Evolutionary conservation across 2,113 vertebrate species (phyloP), one percentile per base, ranked within the genome.

Genomic region (Crotalus viridis): DNA sequence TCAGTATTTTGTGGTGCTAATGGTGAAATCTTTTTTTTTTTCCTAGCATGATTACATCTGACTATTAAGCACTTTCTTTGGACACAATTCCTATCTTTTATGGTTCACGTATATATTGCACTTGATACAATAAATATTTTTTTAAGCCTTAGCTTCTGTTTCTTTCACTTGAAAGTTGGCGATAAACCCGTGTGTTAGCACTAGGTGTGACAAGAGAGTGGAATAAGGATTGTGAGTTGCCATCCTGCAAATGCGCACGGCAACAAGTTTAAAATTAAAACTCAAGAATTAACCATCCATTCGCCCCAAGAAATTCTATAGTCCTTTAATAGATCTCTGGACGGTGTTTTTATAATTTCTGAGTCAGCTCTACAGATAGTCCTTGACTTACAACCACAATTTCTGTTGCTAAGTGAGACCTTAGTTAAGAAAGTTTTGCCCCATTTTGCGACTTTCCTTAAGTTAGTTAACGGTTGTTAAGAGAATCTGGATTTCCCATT

Each of bases 81-180:
- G 54, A 92, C 93, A 48, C 94, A 93, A 87, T 33, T 93, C 89
- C 7, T 61, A 33, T 52, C 93, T 93, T 97, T 93, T 95, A 95
- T 95, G 94, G 96, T 94, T 24, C 94, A 12, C 57, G 4, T 87
- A 61, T 93, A 3, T 12, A 87, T 89, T 95, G 95, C 94, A 91
- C 94, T 93, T 94, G 95, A 94, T 89, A 94, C 92, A 95, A 96
- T 97, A 97, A 90, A 96, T 90, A 87, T 88, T 92, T 85, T 95
- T 93, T 54, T 55, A 54, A 26, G 74, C 74, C 74, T 43, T 21
- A 5, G 0, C 17, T 51, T 28, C 69, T 85, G 22, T 21, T 52
- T 48, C n/a, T 28, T 61, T 87, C 10, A 28, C 10, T 57, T 10
- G 19, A 43, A 56, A 48, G 1, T 3, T 4, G 10, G 33, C 22